A percentile compares a stretch with the other conserved stretches of the same genome.
Conservation (phyloP, 2,888 invertebrate species). For the Isoperla grammatica region DNA sequence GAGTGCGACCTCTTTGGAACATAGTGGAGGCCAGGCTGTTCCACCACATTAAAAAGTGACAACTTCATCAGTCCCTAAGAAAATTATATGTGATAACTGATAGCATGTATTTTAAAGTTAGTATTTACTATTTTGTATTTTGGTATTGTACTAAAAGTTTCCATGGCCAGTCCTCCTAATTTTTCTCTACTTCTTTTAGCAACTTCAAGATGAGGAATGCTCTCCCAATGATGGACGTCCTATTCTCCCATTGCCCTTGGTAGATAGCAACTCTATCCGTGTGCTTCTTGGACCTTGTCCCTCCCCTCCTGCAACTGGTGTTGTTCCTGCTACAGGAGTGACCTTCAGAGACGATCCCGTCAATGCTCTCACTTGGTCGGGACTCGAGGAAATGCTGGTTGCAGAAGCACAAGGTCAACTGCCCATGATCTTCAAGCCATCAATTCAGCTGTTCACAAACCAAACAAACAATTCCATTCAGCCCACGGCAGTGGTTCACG, state of each 20-base stretch:
- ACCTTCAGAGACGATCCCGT: slow-evolving; percentile 27
- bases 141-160: neutral
- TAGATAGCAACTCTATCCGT: slow-evolving; percentile 61
- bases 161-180: neutral
- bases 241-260: slow-evolving; percentile 67
- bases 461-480: slow-evolving; percentile 57
- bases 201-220: slow-evolving; percentile 38
- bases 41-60: no score
- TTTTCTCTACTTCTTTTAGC: slow-evolving; percentile 29
- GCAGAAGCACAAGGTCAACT: slow-evolving; percentile 62
- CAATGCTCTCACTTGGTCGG: slow-evolving; percentile 51
- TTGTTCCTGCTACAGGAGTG: slow-evolving; percentile 36
- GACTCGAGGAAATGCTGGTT: slow-evolving; percentile 71
- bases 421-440: slow-evolving; percentile 73
- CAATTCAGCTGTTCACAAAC: slow-evolving; percentile 62
- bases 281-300: slow-evolving; percentile 59
- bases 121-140: neutral
- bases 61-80: no score
- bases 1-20: no score
- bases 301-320: slow-evolving; percentile 39
- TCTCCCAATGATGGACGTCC: slow-evolving; percentile 47
- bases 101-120: no score
- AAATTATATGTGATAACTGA: no score
- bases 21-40: no score
- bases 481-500: slow-evolving; percentile 68